These are phyloP conservation scores for Danio aesculapii DNA, from an alignment of 2,797 vertebrate species.

Conservation along the genomic window DNA sequence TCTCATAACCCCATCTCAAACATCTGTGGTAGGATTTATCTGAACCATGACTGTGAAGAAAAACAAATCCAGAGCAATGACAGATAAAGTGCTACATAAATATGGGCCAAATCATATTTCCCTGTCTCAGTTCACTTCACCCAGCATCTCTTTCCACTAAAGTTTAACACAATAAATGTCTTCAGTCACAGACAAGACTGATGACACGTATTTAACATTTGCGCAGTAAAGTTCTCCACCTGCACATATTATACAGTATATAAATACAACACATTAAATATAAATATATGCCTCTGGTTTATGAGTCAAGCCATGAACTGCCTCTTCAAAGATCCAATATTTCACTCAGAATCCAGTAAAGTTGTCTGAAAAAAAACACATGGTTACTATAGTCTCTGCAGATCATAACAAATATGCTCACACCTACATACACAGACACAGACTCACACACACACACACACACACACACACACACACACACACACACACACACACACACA, in stretches of 20 bases:
- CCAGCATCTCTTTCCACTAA: slow-evolving; percentile 2
- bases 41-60: not conserved
- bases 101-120: slow-evolving; percentile 27
- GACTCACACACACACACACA: not conserved
- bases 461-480: slow-evolving; percentile 1
- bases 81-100: slow-evolving; percentile 31
- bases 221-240: not conserved
- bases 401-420: slow-evolving; percentile 23
- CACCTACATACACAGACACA: slow-evolving; percentile 20
- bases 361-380: slow-evolving; percentile 23
- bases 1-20: slow-evolving; percentile 3
- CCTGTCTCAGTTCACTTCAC: not conserved
- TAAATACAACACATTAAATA: not conserved
- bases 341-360: slow-evolving; percentile 1
- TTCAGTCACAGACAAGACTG: not conserved
- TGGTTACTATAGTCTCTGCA: slow-evolving; percentile 30
- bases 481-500: not conserved
- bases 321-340: not conserved
- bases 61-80: slow-evolving; percentile 10
- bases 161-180: not conserved
- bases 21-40: slow-evolving; percentile 1
- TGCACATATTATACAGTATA: not conserved
- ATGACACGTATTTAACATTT: not conserved
- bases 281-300: not conserved
- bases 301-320: not conserved